Percentiles rank a stretch among this genome's conserved stretches.
Conservation (phyloP, 1,140 invertebrate species). For the Anthonomus grandis region DNA sequence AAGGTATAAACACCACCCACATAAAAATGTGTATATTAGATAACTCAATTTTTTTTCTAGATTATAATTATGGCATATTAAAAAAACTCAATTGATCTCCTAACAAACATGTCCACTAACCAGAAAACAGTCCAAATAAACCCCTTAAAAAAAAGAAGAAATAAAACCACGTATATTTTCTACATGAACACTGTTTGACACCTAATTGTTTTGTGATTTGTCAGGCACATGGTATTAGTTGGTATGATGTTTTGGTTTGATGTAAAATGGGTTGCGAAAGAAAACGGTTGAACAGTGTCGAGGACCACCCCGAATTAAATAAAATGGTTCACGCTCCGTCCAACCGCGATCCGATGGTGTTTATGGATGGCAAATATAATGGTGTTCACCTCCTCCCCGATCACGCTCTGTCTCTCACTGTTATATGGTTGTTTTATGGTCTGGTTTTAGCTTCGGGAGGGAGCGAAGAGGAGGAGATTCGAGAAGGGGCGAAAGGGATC, state of each 20-base stretch:
- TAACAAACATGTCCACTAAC: no score
- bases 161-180: no score
- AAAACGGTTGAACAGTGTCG: constrained; percentile 24
- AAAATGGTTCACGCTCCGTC: constrained; percentile 16
- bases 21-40: no score
- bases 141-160: no score
- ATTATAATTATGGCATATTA: no score
- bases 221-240: constrained; percentile 50
- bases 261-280: constrained; percentile 27
- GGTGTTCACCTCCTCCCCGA: constrained; percentile 30
- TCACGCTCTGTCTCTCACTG: constrained; percentile 9
- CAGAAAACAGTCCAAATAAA: no score
- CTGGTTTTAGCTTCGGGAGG: constrained; percentile 47
- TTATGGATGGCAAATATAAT: constrained; percentile 16
- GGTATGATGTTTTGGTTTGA: constrained; percentile 49
- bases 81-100: no score
- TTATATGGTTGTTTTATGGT: constrained; percentile 31
- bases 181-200: no score
- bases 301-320: constrained; percentile 10
- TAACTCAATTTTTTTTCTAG: no score
- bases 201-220: constrained; percentile 50
- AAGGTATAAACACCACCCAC: no score
- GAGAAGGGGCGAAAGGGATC: constrained; percentile 39
- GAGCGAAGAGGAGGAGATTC: constrained; percentile 41
- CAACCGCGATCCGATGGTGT: constrained; percentile 9